Conservation (phyloP, 2,888 invertebrate species). For the Agrotis puta region DNA sequence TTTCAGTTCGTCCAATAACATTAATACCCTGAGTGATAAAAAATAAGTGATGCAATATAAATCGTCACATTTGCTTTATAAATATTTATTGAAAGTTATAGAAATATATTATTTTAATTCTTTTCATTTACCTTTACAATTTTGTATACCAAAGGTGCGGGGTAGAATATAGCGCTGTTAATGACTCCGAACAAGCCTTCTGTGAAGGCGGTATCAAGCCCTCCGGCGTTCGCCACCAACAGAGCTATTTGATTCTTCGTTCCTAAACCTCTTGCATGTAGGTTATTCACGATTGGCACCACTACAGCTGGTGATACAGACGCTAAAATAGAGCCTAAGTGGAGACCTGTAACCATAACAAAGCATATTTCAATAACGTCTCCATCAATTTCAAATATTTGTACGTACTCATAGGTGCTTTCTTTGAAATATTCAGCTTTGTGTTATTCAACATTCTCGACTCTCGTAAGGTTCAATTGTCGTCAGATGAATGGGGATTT, state of each 20-base stretch:
- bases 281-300: constrained; percentile 96
- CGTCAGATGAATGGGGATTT: constrained; percentile 63
- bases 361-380: constrained; percentile 9
- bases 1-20: constrained; percentile 35
- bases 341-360: constrained; percentile 88
- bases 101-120: constrained; percentile 3
- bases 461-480: constrained; percentile 55
- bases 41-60: constrained; percentile 30
- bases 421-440: constrained; percentile 53
- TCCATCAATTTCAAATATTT: constrained; percentile 42
- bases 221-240: constrained; percentile 97
- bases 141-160: constrained; percentile 92
- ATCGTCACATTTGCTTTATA: constrained; percentile 25
- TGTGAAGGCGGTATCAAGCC: constrained; percentile 98
- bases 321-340: constrained; percentile 96
- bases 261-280: constrained; percentile 96
- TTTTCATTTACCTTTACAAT: constrained; percentile 81
- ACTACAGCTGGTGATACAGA: constrained; percentile 99
- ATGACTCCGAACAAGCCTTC: constrained; percentile 98
- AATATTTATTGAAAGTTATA: constrained; percentile 33
- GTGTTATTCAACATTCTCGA: constrained; percentile 58
- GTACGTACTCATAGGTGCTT: constrained; percentile 23
- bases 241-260: constrained; percentile 97
- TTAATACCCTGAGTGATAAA: constrained; percentile 33
- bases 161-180: constrained; percentile 96